These are phyloP conservation scores for Origma solitaria DNA, from an alignment of 2,113 vertebrate species.

Conservation along the genomic window DNA sequence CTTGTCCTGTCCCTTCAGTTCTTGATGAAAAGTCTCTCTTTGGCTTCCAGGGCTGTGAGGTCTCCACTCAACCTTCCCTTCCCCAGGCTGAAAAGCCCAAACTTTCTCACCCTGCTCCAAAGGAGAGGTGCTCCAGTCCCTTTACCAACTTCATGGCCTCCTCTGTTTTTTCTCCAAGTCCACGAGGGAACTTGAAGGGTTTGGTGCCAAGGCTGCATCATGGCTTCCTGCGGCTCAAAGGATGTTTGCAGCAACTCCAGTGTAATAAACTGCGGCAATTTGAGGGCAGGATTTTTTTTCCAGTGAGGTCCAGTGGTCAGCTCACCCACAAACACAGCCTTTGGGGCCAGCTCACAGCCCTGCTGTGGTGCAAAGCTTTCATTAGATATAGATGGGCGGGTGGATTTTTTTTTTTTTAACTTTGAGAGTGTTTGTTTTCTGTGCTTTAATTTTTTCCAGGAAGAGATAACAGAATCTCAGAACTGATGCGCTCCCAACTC, in stretches of 20 bases:
- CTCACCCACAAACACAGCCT: not conserved
- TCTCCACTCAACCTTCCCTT: not conserved
- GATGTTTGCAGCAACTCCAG: not conserved
- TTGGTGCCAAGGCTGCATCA: fast-evolving
- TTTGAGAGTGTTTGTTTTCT: not conserved
- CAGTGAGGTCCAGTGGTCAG: not conserved
- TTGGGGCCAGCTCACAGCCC: not conserved
- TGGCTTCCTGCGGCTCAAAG: not conserved
- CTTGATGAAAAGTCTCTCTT: not conserved
- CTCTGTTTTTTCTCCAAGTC: not conserved
- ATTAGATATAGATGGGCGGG: not conserved
- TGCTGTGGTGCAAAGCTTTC: not conserved
- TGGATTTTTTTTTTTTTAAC: not conserved
- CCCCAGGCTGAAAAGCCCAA: not conserved
- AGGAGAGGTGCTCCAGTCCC: not conserved
- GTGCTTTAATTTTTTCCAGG: slow-evolving; percentile 47
- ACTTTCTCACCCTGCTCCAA: not conserved
- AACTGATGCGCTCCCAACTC: slow-evolving; percentile 37
- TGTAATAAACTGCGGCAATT: not conserved
- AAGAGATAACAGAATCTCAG: slow-evolving; percentile 45
- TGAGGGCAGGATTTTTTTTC: not conserved
- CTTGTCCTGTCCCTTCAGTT: not conserved
- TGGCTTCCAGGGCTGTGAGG: not conserved
- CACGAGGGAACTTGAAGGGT: not conserved
- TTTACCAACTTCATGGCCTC: not conserved